These are phyloP conservation scores for Theristus sp. DNA, from an alignment of 2,888 invertebrate species.

Conservation along the genomic window DNA sequence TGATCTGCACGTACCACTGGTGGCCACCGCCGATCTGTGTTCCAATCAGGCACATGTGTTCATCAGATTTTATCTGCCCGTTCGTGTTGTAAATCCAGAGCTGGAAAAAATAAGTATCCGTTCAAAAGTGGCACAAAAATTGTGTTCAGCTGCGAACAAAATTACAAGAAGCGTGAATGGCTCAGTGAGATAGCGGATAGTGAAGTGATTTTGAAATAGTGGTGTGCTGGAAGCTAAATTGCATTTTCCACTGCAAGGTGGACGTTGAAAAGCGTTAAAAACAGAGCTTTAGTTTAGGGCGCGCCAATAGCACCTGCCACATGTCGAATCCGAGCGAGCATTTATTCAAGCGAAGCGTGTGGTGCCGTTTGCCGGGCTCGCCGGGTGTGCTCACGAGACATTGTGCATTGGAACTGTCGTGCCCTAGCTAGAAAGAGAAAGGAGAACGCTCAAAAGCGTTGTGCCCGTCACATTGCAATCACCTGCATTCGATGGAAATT, in stretches of 20 bases:
- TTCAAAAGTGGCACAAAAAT: too few relatives aligned
- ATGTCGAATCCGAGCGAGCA: constrained; percentile 28
- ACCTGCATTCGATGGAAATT: neutral
- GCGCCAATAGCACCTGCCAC: constrained; percentile 30
- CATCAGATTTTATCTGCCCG: constrained; percentile 21
- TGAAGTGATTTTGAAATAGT: too few relatives aligned
- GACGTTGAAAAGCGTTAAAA: too few relatives aligned
- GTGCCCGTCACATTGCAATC: neutral
- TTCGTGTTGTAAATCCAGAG: constrained; percentile 22
- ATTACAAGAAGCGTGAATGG: too few relatives aligned
- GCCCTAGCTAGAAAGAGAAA: neutral
- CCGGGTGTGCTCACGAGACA: constrained; percentile 22
- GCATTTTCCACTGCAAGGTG: too few relatives aligned
- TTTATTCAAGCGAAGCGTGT: constrained; percentile 14
- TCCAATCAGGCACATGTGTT: constrained; percentile 18
- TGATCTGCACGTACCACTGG: constrained; percentile 22
- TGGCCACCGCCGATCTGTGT: constrained; percentile 8
- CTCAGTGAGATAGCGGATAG: too few relatives aligned
- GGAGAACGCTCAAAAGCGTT: neutral
- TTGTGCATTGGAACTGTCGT: neutral
- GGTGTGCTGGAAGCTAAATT: too few relatives aligned
- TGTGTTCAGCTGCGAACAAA: too few relatives aligned
- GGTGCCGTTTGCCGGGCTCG: constrained; percentile 16
- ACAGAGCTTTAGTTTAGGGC: too few relatives aligned
- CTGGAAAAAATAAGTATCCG: too few relatives aligned